A percentile compares a stretch with the other conserved stretches of the same genome.
These are phyloP conservation scores for Porphyrio hochstetteri DNA, from an alignment of 2,113 vertebrate genomes.

Conservation along the genomic window DNA sequence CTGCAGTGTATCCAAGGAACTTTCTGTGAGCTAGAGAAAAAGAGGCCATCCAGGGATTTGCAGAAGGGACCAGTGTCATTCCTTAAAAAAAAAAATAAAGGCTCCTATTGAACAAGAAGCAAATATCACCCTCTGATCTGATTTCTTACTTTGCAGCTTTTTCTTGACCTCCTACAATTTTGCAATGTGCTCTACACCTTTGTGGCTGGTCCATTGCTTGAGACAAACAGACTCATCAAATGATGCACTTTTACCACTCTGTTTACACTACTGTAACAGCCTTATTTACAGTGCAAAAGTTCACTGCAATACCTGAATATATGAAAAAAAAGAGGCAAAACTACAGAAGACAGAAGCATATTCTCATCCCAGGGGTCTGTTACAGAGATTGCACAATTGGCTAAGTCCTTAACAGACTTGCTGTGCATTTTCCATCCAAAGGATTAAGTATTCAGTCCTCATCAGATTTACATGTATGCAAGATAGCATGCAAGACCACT, in stretches of 20 bases:
- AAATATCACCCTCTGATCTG: not conserved
- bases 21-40: slow-evolving; percentile 30
- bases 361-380: not conserved
- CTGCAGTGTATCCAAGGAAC: not conserved
- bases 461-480: not conserved
- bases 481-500: not conserved
- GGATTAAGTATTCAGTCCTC: not conserved
- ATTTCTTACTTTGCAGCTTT: not conserved
- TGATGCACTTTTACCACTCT: slow-evolving; percentile 46
- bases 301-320: not conserved
- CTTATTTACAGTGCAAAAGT: slow-evolving; percentile 49
- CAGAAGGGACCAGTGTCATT: not conserved
- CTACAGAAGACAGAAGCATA: not conserved
- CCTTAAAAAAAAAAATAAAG: not conserved
- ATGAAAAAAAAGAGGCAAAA: not conserved
- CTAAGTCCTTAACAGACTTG: not conserved
- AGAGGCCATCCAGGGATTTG: slow-evolving; percentile 3
- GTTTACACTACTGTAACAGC: slow-evolving; percentile 15
- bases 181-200: not conserved
- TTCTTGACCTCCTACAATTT: slow-evolving; percentile 21
- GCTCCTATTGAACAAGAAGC: not conserved
- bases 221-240: slow-evolving; percentile 56
- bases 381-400: not conserved
- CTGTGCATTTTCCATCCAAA: not conserved
- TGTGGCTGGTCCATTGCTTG: slow-evolving; percentile 20